Evolutionary conservation across 2,797 vertebrate genomes (phyloP).

Genomic region (Anomalospiza imberbis): DNA sequence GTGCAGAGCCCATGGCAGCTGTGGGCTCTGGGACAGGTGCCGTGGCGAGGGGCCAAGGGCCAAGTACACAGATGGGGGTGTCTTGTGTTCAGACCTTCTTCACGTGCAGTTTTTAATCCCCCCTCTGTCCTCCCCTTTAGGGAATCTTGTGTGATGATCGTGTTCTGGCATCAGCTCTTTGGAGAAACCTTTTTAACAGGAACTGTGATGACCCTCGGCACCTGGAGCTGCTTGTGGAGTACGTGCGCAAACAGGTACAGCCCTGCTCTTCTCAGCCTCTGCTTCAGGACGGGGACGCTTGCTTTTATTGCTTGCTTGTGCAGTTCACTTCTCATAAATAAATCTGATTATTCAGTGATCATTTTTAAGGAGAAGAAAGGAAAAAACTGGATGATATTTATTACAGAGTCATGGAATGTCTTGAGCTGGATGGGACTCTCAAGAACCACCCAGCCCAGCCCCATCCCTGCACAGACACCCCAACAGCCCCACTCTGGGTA

Average conservation of each 20-base stretch:
- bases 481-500: neutral
- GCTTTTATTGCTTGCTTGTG: neutral
- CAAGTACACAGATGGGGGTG: neutral
- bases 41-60: neutral
- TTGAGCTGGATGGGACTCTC: neutral
- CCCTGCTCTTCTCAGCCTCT: neutral
- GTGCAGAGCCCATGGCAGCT: neutral
- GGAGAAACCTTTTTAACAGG: constrained; percentile 90
- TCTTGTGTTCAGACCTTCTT: neutral
- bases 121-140: constrained; percentile 63
- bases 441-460: rapidly evolving
- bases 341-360: neutral
- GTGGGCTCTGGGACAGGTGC: neutral
- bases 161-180: constrained; percentile 90
- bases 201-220: constrained; percentile 89
- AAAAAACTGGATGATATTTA: neutral
- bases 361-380: neutral
- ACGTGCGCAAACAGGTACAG: constrained; percentile 92
- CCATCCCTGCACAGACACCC: neutral
- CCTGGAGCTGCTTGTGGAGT: constrained; percentile 90
- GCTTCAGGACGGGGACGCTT: neutral
- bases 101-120: neutral
- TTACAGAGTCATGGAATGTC: neutral
- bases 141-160: constrained; percentile 90
- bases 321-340: neutral